Evolutionary conservation across 2,888 invertebrate species (phyloP), one percentile per base, ranked within the genome.

Genomic region (Junonia oenone): DNA sequence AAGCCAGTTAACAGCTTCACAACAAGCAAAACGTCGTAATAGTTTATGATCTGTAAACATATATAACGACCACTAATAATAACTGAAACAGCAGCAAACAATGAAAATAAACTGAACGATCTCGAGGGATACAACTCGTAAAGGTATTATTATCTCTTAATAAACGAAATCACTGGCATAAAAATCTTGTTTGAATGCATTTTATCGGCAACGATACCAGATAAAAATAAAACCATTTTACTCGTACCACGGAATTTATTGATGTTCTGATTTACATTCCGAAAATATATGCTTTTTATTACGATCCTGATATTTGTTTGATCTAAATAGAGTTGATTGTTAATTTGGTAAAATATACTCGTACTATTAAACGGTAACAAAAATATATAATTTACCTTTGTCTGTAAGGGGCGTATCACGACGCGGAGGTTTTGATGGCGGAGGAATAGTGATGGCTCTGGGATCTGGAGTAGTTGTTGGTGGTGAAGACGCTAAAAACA

Each of bases 391-490:
- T n/a, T n/a, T n/a, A n/a, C 91, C 90, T 81, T 91, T 91, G 59
- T 90, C 90, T 54, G 81, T 71, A 22, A 77, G 69, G 5, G 88
- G 90, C 19, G 80, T 79, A 59, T 91, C 91, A n/a, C 83, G 78
- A 14, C 86, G 78, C 1, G 89, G 89, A 38, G 89, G 84, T 56
- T 76, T 75, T 6, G 90, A 89, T 0, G 88, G 85, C 1, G 88
- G 84, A n/a, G 89, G 84, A 11, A 75, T 51, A 0, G 89, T 89
- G 53, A 79, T 48, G 11, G 95, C 95, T 59, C 93, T 93, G 45
- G 95, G 95, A 72, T 93, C 93, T 56, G 95, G 94, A 64, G 94
- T 93, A 50, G 96, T 96, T 56, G 95, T 95, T 48, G 96, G 96
- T 52, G 96, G 95, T 65, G 93, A 92, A 31, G 96, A 95, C 71